Base-by-base conservation (phyloP, 2,797 vertebrate genomes). In the Alauda arvensis region DNA sequence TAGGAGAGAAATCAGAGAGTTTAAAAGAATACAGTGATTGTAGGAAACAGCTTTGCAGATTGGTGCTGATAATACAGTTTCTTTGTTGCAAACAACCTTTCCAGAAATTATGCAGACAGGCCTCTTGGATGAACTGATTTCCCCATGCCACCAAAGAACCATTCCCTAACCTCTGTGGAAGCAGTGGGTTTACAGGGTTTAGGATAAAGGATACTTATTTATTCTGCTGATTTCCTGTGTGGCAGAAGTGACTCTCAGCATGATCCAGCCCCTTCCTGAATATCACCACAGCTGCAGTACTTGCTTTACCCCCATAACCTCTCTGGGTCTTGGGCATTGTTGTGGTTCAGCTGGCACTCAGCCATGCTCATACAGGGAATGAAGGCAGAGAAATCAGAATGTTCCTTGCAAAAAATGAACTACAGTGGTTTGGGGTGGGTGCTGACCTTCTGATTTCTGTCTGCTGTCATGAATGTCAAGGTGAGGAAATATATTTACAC, bases 271-370 rank as follows among this genome's bases (percentile, higher is more conserved):
- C 52, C 57, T 88, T 87, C 49, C 69, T 63, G 33, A 75, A 56
- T 67, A 63, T 49, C 75, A 89, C 42, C 76, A n/a, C 56, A 70
- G 80, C 78, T 93, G 75, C 66, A 77, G 56, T 33, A 33, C 0
- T 0, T 77, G 60, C 53, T 69, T 69, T 77, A 79, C 40, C 56
- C 61, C 61, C 59, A 43, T 6, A 42, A 59, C 77, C 52, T 86
- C 51, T 34, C 68, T 61, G 63, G 45, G 59, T 66, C 37, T 17
- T 61, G 55, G 74, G 48, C 61, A 78, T 52, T 0, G 0, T 7
- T 72, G 59, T 39, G 70, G 75, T 81, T 85, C 81, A 87, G 46
- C 57, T 89, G 93, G 79, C 62, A 72, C 61, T 89, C 76, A 92
- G 82, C 72, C 76, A 20, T 31, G 53, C n/a, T 86, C 56, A 28